Conservation (phyloP, 1,140 invertebrate genomes). For the Drosophila bifasciata region DNA sequence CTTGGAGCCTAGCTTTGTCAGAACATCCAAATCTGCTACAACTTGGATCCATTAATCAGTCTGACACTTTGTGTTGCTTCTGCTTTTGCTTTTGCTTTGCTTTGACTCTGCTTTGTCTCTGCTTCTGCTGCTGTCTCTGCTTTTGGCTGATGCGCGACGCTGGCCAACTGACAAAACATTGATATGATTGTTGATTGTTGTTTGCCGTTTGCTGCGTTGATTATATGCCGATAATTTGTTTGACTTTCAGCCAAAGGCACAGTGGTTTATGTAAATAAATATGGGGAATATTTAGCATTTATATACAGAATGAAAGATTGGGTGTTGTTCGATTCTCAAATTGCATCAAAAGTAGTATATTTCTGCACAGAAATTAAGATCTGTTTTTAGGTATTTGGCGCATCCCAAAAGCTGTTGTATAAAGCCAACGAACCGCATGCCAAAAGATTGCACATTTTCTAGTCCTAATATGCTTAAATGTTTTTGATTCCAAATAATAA, state of each 20-base stretch:
- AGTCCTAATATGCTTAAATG: too few species aligned
- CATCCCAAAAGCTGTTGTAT: too few species aligned
- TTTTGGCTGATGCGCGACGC: conserved; percentile 3
- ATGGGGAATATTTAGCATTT: too few species aligned
- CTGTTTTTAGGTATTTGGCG: not conserved
- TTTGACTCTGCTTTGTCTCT: conserved; percentile 2
- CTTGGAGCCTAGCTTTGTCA: not conserved
- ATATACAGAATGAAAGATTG: not conserved
- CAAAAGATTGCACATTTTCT: too few species aligned
- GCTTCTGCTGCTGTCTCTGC: not conserved
- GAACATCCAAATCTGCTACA: conserved; percentile 12
- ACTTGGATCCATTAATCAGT: conserved; percentile 34
- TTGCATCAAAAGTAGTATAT: too few species aligned
- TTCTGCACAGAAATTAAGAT: too few species aligned
- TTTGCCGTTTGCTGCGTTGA: conserved; percentile 27
- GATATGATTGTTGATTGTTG: conserved; percentile 56
- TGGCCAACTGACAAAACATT: conserved; percentile 56
- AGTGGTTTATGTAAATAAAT: too few species aligned
- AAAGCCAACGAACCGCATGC: too few species aligned
- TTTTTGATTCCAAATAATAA: too few species aligned
- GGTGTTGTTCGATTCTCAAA: too few species aligned
- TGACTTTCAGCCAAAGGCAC: conserved; percentile 52
- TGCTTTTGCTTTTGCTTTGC: conserved; percentile 15
- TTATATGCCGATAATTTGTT: conserved; percentile 75
- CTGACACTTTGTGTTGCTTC: conserved; percentile 31